Evolutionary conservation across 2,888 invertebrate species (phyloP), one percentile per base, ranked within the genome.

Genomic region (Scaptomyza polygonia): DNA sequence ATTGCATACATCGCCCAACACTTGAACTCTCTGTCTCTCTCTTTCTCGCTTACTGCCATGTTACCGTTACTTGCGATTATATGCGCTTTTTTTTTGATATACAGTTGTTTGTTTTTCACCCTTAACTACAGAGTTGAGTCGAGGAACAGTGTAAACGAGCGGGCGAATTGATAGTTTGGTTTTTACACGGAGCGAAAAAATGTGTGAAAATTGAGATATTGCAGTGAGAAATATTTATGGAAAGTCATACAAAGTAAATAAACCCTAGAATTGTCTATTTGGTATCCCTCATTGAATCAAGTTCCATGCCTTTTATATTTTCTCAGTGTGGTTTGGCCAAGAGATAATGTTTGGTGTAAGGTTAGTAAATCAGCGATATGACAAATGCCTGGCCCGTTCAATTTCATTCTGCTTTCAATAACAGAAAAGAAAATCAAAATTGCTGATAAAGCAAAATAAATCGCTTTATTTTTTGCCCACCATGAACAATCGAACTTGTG

Each of bases 291-390:
- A n/a, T n/a, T n/a, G n/a, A n/a, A n/a, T n/a, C n/a, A n/a, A n/a
- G n/a, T n/a, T n/a, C n/a, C n/a, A n/a, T n/a, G n/a, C n/a, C 5
- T 25, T 25, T 25, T 5, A 25, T 25, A 25, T 5, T 25, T 25
- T 1, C 29, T 7, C 2, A 1, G 27, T 45, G 29, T 34, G 55
- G 44, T 62, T 47, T 49, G 58, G 67, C 71, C 78, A 80, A 74
- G 68, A 72, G 85, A 76, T 82, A 85, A 86, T 67, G 67, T 59
- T 62, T 74, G 65, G 72, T 71, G 79, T 71, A 74, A 82, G 82
- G 87, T 87, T 84, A 87, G 85, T 85, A 81, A 80, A 84, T 84
- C 82, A 84, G 70, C 74, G 81, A 80, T 86, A 82, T 82, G 82
- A 82, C 78, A 86, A 82, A 77, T 82, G 68, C 57, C 52, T 55